Conservation (phyloP, 2,797 vertebrate genomes). For the Onychomys arenicola region DNA sequence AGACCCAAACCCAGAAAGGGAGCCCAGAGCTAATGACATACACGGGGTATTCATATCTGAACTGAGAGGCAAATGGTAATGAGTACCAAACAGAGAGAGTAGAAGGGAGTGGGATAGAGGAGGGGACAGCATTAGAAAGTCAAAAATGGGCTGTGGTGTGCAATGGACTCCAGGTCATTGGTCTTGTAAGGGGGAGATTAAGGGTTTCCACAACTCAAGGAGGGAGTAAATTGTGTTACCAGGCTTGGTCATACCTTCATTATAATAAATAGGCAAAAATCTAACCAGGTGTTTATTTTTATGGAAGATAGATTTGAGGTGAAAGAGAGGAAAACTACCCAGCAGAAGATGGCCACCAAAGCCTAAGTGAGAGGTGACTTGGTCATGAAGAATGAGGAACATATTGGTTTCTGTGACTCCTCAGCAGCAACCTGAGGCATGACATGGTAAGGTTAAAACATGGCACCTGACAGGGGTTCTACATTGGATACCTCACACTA, state of each 20-base stretch:
- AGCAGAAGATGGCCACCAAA: neutral
- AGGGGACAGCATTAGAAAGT: neutral
- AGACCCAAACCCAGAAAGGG: neutral
- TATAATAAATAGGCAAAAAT: neutral
- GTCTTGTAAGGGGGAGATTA: no score
- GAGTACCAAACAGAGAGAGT: neutral
- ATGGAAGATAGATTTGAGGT: neutral
- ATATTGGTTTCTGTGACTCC: neutral
- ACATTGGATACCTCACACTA: neutral
- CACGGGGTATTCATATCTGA: neutral
- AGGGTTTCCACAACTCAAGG: neutral
- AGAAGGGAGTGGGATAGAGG: neutral
- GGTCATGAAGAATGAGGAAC: neutral
- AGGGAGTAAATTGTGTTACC: neutral
- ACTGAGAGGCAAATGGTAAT: neutral
- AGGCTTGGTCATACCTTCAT: neutral
- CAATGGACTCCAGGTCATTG: neutral
- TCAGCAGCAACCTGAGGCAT: neutral
- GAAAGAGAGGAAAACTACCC: neutral
- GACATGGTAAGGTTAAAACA: no score
- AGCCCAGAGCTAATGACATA: neutral
- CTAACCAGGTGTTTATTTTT: neutral
- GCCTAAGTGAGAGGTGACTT: neutral
- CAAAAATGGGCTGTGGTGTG: accelerated
- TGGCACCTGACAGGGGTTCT: neutral